Evolutionary conservation across 2,888 invertebrate genomes (phyloP).

Genomic region (Tigriopus californicus): DNA sequence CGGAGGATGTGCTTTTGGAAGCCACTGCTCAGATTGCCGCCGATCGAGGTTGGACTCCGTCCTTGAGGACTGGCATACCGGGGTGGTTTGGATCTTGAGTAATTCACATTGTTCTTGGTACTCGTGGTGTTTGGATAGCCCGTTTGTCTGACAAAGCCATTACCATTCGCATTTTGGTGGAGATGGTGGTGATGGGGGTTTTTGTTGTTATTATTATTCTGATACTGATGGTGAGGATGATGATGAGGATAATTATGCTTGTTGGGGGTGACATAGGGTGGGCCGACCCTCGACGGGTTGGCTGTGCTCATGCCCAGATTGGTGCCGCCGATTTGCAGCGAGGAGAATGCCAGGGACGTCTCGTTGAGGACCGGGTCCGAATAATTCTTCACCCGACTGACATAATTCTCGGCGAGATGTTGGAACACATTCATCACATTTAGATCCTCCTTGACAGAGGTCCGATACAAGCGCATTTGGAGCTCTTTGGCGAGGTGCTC

Average conservation of each 20-base stretch:
- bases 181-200: no score
- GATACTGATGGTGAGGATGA: no score
- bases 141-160: neutral
- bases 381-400: slow-evolving; percentile 27
- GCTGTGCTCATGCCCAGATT: neutral
- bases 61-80: neutral
- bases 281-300: neutral
- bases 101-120: neutral
- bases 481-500: slow-evolving; percentile 67
- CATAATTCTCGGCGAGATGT: slow-evolving; percentile 67
- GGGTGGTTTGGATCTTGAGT: neutral
- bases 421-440: slow-evolving; percentile 85
- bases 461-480: slow-evolving; percentile 67
- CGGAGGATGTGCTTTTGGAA: neutral
- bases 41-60: neutral
- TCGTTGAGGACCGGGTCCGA: neutral
- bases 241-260: no score
- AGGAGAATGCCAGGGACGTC: neutral
- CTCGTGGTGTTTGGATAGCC: neutral
- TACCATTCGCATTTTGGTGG: no score
- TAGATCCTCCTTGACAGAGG: slow-evolving; percentile 86
- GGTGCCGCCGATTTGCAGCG: neutral
- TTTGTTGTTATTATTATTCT: no score
- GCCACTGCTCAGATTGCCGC: neutral
- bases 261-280: neutral